phyloP scores from a whole-genome alignment of 2,113 vertebrate genomes.

The Machaerirhynchus nigripectus region DNA sequence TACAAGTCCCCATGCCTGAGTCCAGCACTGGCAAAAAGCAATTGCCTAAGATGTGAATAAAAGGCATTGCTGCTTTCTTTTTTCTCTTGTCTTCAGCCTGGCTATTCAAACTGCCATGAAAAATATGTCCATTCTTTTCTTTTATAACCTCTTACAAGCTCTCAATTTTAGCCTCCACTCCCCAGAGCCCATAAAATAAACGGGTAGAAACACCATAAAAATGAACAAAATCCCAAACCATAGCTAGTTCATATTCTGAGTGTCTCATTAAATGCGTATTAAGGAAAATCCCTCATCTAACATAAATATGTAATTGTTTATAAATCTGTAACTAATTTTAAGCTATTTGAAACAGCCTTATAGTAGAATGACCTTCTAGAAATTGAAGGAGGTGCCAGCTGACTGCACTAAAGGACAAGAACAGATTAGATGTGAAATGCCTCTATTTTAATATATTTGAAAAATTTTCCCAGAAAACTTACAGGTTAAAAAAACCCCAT shows the following conservation, averaged over 20 bases:
- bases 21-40: not conserved
- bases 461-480: not conserved
- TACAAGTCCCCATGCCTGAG: not conserved
- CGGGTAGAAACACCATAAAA: not conserved
- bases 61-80: not conserved
- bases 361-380: not conserved
- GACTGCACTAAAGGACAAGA: not conserved
- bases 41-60: not conserved
- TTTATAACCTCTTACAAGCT: not conserved
- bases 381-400: not conserved
- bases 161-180: not conserved
- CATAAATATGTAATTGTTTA: not conserved
- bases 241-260: not conserved
- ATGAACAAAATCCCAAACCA: not conserved
- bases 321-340: not conserved
- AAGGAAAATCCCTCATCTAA: not conserved
- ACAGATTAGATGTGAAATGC: not conserved
- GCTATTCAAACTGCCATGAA: not conserved
- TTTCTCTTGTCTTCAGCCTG: not conserved
- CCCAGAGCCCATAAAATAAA: conserved; percentile 25
- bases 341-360: not conserved
- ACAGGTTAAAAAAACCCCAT: not conserved
- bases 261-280: not conserved
- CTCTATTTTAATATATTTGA: not conserved
- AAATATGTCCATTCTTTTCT: not conserved